Conservation (phyloP, 92 coral and sea anemone species). For the Micromussa lordhowensis region DNA sequence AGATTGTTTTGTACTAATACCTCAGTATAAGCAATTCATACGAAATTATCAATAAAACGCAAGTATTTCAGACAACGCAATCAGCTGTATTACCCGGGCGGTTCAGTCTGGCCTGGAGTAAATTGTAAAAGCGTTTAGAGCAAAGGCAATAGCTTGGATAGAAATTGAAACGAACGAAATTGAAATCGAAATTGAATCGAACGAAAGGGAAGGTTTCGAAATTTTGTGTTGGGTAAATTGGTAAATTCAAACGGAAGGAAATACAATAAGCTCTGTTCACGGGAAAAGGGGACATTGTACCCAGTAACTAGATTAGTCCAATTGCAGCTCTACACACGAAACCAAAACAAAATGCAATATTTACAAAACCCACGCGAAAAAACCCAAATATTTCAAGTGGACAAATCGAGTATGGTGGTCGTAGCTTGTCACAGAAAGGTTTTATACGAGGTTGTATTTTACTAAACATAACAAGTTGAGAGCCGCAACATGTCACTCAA, state of each 20-base stretch:
- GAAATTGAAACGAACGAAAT: neutral
- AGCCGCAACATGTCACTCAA: neutral
- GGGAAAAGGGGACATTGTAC: neutral
- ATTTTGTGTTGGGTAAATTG: neutral
- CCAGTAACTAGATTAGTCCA: neutral
- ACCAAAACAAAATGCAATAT: neutral
- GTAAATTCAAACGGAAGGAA: neutral
- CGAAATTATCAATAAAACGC: no score
- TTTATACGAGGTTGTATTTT: neutral
- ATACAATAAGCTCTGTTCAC: neutral
- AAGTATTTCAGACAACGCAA: no score
- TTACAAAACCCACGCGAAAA: neutral
- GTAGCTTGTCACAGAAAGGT: neutral
- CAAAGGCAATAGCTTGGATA: neutral
- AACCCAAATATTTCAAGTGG: neutral
- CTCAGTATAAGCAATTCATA: no score
- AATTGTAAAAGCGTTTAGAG: neutral
- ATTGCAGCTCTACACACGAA: neutral
- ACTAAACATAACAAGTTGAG: neutral
- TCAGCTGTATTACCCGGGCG: no score
- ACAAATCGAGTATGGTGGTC: slow-evolving; percentile 21
- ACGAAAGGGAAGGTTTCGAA: neutral
- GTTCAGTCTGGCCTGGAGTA: neutral
- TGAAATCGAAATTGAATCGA: neutral
- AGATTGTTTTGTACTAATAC: no score